Evolutionary conservation across 2,888 invertebrate genomes (phyloP).

Genomic region (Metacarcinus magister): DNA sequence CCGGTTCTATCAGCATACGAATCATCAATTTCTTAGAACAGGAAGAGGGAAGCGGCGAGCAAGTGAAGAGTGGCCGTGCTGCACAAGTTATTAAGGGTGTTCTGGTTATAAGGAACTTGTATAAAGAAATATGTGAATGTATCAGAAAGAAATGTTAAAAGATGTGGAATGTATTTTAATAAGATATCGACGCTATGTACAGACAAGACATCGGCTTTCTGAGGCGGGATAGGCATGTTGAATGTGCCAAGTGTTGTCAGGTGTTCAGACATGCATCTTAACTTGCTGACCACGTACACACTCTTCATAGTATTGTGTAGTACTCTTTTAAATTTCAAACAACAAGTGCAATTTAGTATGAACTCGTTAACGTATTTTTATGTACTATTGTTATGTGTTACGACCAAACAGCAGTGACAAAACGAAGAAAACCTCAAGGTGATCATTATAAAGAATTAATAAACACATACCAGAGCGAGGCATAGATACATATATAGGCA

Average conservation of each 20-base stretch:
- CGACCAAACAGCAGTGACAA: background rate
- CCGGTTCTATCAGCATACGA: slow-evolving; percentile 62
- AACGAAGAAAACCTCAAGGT: background rate
- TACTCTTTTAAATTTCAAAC: background rate
- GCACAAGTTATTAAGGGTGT: background rate
- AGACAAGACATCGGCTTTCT: background rate
- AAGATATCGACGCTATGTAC: background rate
- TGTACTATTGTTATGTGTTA: background rate
- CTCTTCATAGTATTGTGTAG: background rate
- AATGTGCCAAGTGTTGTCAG: background rate
- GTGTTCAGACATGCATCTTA: background rate
- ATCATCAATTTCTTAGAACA: slow-evolving; percentile 65
- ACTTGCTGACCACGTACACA: background rate
- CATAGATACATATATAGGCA: background rate
- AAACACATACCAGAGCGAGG: background rate
- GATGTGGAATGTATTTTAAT: background rate
- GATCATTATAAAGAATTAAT: background rate
- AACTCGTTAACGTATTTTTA: background rate
- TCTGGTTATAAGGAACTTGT: background rate
- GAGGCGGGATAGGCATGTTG: background rate
- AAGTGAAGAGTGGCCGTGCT: background rate
- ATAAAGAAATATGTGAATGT: background rate
- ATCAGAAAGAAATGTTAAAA: background rate
- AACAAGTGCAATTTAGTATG: background rate
- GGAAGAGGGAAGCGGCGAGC: background rate